Evolutionary conservation across 2,113 vertebrate genomes (phyloP).

Genomic region (Beaufortia kweichowensis): DNA sequence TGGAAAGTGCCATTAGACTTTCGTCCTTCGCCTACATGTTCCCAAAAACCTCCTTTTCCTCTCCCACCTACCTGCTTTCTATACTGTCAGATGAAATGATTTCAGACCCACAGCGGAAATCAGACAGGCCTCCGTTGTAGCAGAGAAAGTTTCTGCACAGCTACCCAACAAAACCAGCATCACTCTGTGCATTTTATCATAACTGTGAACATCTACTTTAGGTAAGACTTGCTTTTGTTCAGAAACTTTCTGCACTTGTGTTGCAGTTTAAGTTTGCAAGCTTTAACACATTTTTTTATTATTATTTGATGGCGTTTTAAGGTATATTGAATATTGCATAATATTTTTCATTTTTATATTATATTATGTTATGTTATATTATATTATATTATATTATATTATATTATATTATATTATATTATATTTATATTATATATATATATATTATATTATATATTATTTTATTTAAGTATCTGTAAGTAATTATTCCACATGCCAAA

Average conservation of each 20-base stretch:
- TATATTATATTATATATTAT: no score
- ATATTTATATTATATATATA: background rate
- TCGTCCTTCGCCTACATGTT: conserved; percentile 44
- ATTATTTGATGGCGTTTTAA: background rate
- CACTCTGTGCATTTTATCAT: conserved; percentile 39
- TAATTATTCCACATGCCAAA: conserved; percentile 46
- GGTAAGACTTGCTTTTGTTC: conserved; percentile 44
- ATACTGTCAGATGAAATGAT: conserved; percentile 28
- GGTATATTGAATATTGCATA: background rate
- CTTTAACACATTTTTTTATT: background rate
- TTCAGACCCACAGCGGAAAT: conserved; percentile 48
- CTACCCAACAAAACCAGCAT: conserved; percentile 35
- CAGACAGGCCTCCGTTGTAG: conserved; percentile 35
- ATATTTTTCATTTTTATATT: background rate
- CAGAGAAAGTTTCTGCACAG: conserved; percentile 42
- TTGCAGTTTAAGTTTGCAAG: background rate
- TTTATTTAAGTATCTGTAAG: background rate
- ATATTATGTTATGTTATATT: background rate
- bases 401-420: background rate
- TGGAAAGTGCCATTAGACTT: conserved; percentile 46
- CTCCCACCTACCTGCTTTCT: conserved; percentile 31
- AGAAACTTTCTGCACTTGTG: background rate
- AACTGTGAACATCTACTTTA: conserved; percentile 25
- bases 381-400: background rate
- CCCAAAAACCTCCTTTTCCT: conserved; percentile 34